A percentile compares a stretch with the other conserved stretches of the same genome.
phyloP scores from a whole-genome alignment of 2,888 invertebrate genomes.

The Macroteleia sp. region DNA sequence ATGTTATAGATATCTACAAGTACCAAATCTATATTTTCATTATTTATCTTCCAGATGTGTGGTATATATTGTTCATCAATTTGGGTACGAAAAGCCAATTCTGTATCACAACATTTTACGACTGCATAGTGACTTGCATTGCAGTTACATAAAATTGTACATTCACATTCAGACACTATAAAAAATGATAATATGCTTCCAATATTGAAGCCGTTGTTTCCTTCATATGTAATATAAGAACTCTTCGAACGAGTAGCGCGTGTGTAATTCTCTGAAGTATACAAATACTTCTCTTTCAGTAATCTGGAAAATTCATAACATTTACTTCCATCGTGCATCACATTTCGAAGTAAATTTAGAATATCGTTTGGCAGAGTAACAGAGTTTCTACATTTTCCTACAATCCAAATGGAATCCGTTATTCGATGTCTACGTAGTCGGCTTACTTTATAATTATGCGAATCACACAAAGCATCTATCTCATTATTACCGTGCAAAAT shows the following conservation, averaged over 20 bases:
- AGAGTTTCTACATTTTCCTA: too few species aligned
- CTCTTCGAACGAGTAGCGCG: not conserved
- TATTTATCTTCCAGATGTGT: not conserved
- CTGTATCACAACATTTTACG: not conserved
- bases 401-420: too few species aligned
- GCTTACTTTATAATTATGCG: too few species aligned
- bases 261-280: not conserved
- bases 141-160: not conserved
- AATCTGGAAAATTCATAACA: too few species aligned
- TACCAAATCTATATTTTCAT: not conserved
- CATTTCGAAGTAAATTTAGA: too few species aligned
- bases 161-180: not conserved
- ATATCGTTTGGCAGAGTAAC: too few species aligned
- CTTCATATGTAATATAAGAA: not conserved
- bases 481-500: too few species aligned
- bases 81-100: not conserved
- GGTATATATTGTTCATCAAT: not conserved
- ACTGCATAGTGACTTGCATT: not conserved
- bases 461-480: too few species aligned
- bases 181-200: not conserved
- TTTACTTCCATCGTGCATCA: too few species aligned
- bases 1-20: not conserved
- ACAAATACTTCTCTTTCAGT: too few species aligned
- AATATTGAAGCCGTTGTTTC: not conserved
- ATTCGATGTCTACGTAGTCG: too few species aligned